Evolutionary conservation across 2,888 invertebrate species (phyloP).

Genomic region (Entomobrya proxima): DNA sequence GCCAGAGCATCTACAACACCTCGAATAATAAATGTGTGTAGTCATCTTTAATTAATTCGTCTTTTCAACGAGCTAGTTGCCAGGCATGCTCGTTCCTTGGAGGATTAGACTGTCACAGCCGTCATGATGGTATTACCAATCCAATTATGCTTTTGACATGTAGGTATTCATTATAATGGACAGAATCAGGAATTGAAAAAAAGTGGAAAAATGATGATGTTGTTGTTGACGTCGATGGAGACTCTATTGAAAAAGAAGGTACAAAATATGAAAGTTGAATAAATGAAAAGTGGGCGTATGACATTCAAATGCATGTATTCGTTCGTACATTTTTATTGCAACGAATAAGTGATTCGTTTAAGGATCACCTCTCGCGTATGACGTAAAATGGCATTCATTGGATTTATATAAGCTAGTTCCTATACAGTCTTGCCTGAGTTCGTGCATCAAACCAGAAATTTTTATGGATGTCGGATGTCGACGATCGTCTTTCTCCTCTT

Average conservation of each 20-base stretch:
- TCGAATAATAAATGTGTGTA: background rate
- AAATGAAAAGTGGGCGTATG: background rate
- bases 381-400: background rate
- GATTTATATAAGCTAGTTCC: background rate
- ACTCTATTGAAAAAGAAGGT: background rate
- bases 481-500: background rate
- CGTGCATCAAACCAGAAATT: background rate
- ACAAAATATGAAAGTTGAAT: background rate
- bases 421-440: background rate
- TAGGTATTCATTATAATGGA: background rate
- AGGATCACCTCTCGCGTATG: conserved; percentile 5
- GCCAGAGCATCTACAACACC: background rate
- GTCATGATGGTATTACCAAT: background rate
- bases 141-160: conserved; percentile 26
- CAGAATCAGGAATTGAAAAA: background rate
- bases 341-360: conserved; percentile 14
- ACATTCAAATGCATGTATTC: background rate
- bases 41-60: conserved; percentile 30
- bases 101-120: background rate
- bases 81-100: background rate
- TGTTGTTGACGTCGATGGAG: no score
- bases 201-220: background rate
- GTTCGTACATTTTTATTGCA: background rate
- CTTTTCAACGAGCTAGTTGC: background rate
- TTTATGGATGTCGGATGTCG: conserved; percentile 29